These are phyloP conservation scores for Pleuronectes platessa DNA, from an alignment of 2,113 vertebrate species.

Conservation along the genomic window DNA sequence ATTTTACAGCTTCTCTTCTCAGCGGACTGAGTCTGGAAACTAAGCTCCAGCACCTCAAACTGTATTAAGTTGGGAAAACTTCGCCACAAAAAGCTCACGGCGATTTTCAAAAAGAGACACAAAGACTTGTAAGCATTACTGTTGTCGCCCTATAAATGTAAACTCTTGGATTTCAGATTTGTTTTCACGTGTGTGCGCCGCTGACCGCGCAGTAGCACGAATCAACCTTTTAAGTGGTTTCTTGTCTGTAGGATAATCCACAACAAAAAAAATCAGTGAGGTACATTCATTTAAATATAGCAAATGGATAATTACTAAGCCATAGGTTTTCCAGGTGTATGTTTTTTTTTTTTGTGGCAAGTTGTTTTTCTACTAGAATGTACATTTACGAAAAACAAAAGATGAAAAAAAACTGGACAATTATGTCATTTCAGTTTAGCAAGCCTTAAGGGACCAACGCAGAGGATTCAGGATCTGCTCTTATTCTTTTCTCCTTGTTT, in stretches of 20 bases:
- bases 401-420: conserved; percentile 41
- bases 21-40: conserved; percentile 15
- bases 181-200: conserved; percentile 1
- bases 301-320: conserved; percentile 81
- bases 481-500: conserved; percentile 22
- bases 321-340: conserved; percentile 79
- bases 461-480: conserved; percentile 65
- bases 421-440: conserved; percentile 74
- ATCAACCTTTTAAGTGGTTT: conserved; percentile 22
- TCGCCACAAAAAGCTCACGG: not conserved
- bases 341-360: conserved; percentile 38
- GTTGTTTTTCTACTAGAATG: conserved; percentile 78
- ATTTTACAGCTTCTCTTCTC: conserved; percentile 48
- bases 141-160: conserved; percentile 64
- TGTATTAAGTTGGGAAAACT: conserved; percentile 21
- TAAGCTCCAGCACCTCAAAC: conserved; percentile 47
- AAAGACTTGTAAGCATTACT: conserved; percentile 58
- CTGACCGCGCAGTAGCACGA: conserved; percentile 4
- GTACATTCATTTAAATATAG: conserved; percentile 78
- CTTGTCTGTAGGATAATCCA: conserved; percentile 61
- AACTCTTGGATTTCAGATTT: conserved; percentile 31
- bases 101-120: conserved; percentile 33
- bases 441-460: conserved; percentile 84
- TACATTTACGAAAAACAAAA: conserved; percentile 67
- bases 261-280: conserved; percentile 51